Evolutionary conservation across 2,797 vertebrate genomes (phyloP).

Genomic region (Acanthurus lineatus): DNA sequence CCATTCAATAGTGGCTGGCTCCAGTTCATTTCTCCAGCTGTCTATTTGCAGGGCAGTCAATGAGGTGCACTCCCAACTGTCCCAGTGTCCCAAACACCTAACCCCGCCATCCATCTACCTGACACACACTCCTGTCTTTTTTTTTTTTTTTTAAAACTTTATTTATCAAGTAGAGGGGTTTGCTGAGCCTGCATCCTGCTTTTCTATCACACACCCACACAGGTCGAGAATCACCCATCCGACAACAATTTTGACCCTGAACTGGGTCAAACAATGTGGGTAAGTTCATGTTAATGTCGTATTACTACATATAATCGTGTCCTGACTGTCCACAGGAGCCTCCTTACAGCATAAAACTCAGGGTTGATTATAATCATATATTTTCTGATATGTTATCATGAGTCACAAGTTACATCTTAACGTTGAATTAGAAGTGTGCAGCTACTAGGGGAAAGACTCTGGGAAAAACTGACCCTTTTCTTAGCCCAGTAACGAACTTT

Average conservation of each 20-base stretch:
- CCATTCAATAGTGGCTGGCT: slow-evolving; percentile 52
- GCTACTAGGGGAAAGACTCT: no score
- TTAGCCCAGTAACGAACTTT: no score
- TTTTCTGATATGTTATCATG: background rate
- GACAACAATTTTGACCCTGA: slow-evolving; percentile 13
- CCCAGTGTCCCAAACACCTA: slow-evolving; percentile 58
- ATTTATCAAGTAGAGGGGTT: slow-evolving; percentile 31
- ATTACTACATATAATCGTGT: background rate
- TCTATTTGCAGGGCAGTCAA: slow-evolving; percentile 65
- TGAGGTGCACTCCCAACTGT: slow-evolving; percentile 64
- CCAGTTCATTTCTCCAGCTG: slow-evolving; percentile 67
- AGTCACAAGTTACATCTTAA: no score
- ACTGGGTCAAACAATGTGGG: background rate
- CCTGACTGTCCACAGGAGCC: background rate
- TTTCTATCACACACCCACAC: slow-evolving; percentile 23
- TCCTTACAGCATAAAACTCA: background rate
- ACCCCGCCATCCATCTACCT: slow-evolving; percentile 69
- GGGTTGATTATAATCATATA: background rate
- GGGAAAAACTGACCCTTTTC: no score
- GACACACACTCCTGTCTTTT: slow-evolving; percentile 39
- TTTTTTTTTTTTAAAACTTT: slow-evolving; percentile 25
- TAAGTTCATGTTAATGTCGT: background rate
- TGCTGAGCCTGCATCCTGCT: slow-evolving; percentile 48
- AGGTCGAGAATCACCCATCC: slow-evolving; percentile 25
- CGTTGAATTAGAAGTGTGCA: no score